phyloP scores from a whole-genome alignment of 1,140 invertebrate species.

The Bombus impatiens region DNA sequence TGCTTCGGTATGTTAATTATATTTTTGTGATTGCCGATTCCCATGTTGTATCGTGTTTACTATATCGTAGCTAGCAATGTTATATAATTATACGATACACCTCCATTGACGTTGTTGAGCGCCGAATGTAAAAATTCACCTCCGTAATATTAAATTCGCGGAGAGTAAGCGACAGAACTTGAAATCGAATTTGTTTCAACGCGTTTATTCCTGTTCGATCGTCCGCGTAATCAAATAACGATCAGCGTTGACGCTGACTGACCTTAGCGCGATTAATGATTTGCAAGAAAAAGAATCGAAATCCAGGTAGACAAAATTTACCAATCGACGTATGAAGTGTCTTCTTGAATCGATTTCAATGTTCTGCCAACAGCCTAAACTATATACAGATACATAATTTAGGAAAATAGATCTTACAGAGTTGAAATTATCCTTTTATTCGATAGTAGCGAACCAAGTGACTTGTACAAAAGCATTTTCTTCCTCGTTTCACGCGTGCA shows the following conservation, averaged over 20 bases:
- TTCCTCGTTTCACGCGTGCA: background rate
- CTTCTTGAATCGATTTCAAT: constrained; percentile 35
- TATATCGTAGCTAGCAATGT: constrained; percentile 48
- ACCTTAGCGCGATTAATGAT: background rate
- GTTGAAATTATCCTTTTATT: constrained; percentile 9
- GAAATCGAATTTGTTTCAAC: constrained; percentile 28
- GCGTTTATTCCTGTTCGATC: background rate
- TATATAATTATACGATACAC: constrained; percentile 57
- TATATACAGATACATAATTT: constrained; percentile 38
- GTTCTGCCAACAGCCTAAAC: constrained; percentile 35
- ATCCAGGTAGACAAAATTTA: background rate
- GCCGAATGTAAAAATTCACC: constrained; percentile 37
- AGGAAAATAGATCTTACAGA: background rate
- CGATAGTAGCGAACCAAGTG: background rate
- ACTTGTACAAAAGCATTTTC: background rate
- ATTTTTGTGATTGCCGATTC: constrained; percentile 42
- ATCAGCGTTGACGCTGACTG: background rate
- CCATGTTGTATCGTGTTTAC: constrained; percentile 47
- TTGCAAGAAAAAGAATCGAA: background rate
- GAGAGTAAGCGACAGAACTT: background rate
- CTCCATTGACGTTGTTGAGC: constrained; percentile 48
- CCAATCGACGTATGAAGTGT: background rate
- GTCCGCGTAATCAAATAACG: too few species aligned
- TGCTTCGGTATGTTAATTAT: constrained; percentile 22
- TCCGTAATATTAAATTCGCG: constrained; percentile 34